Conservation (phyloP, 2,888 invertebrate genomes). For the Halictus ligatus region DNA sequence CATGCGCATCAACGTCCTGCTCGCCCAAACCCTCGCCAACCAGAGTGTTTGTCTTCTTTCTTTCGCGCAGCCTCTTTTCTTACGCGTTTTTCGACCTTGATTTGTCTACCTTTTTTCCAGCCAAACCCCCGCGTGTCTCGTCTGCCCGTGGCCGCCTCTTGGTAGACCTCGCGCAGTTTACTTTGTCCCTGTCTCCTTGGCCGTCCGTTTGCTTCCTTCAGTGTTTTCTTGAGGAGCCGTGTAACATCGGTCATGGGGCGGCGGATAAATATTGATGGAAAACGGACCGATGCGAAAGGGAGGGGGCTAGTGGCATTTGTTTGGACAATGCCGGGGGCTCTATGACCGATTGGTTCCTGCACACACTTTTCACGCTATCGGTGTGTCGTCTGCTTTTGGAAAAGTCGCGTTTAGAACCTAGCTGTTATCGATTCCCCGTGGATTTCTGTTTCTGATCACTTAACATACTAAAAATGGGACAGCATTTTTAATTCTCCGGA, state of each 20-base stretch:
- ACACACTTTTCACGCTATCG: not conserved
- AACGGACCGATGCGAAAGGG: not conserved
- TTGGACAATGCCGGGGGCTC: conserved; percentile 5
- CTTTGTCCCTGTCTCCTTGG: conserved; percentile 31
- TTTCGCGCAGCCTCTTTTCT: not conserved
- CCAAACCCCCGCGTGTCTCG: not conserved
- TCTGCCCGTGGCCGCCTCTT: not conserved
- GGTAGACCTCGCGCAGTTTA: conserved; percentile 40
- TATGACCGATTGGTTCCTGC: conserved; percentile 22
- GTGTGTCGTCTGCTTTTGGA: not conserved
- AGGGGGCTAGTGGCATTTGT: not conserved
- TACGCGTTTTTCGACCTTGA: not conserved
- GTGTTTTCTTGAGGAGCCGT: conserved; percentile 16
- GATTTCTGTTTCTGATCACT: too few species aligned
- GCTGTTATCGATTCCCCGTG: not conserved
- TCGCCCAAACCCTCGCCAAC: not conserved
- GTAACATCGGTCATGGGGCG: conserved; percentile 28
- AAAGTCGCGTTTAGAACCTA: not conserved
- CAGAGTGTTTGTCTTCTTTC: conserved; percentile 16
- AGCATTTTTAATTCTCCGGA: too few species aligned
- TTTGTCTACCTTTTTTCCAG: conserved; percentile 1
- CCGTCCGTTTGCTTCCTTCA: conserved; percentile 5
- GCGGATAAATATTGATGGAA: conserved; percentile 51
- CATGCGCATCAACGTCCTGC: not conserved
- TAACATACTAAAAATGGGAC: too few species aligned